Evolutionary conservation across 2,888 invertebrate species (phyloP).

Genomic region (Tipula confusa): DNA sequence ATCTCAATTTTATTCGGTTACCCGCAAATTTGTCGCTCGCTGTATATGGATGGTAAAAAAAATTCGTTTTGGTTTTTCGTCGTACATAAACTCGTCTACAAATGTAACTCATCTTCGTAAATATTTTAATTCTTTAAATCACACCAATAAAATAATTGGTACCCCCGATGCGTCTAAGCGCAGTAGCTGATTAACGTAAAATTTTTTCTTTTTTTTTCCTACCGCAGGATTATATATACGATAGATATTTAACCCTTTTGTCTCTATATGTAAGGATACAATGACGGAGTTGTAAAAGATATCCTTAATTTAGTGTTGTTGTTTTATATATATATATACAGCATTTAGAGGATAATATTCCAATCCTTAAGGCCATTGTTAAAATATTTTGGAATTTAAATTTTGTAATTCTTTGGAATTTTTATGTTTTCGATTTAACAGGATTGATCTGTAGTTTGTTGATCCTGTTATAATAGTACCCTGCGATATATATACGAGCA

Average conservation of each 20-base stretch:
- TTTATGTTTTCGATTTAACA: constrained; percentile 16
- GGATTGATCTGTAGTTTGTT: background rate
- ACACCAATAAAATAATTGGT: constrained; percentile 3
- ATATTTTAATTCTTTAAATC: background rate
- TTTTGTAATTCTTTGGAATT: background rate
- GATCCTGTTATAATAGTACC: background rate
- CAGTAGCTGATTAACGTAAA: background rate
- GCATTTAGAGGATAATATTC: background rate
- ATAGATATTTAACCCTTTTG: background rate
- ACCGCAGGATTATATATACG: background rate
- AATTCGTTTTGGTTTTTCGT: background rate
- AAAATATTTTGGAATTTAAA: background rate
- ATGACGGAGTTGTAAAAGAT: background rate
- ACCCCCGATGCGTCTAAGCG: background rate
- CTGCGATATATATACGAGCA: background rate
- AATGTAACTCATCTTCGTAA: background rate
- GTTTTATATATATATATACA: no score
- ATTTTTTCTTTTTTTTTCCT: background rate
- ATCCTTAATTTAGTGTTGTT: background rate
- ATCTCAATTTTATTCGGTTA: background rate
- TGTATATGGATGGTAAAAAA: background rate
- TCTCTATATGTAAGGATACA: background rate
- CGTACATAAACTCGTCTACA: background rate
- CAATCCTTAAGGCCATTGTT: background rate
- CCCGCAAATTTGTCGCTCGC: background rate